Percentiles rank a stretch among this genome's conserved stretches.
Evolutionary conservation across 2,888 invertebrate species (phyloP).

Genomic region (Unio pictorum): DNA sequence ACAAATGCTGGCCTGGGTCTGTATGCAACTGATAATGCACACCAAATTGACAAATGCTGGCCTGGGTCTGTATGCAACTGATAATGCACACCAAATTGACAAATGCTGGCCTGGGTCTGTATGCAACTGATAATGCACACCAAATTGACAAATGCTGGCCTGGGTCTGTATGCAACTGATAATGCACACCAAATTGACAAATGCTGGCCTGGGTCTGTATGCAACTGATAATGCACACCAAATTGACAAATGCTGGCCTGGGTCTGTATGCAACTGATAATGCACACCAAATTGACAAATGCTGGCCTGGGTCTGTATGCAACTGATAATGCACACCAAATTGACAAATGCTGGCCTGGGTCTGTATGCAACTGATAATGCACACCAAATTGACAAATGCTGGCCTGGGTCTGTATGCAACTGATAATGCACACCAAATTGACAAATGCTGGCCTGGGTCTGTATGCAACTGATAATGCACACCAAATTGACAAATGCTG

Average conservation of each 20-base stretch:
- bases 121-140: background rate
- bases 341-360: background rate
- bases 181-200: background rate
- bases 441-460: too few species aligned
- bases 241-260: background rate
- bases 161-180: too few species aligned
- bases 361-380: too few species aligned
- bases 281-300: background rate
- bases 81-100: background rate
- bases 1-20: background rate
- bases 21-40: background rate
- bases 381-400: background rate
- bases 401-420: too few species aligned
- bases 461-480: background rate
- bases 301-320: too few species aligned
- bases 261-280: too few species aligned
- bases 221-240: background rate
- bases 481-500: background rate
- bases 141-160: background rate
- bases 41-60: background rate
- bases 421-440: background rate
- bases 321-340: background rate
- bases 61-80: too few species aligned
- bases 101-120: too few species aligned
- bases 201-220: too few species aligned